Evolutionary conservation across 2,113 vertebrate genomes (phyloP).

Genomic region (Poeciliopsis occidentalis): DNA sequence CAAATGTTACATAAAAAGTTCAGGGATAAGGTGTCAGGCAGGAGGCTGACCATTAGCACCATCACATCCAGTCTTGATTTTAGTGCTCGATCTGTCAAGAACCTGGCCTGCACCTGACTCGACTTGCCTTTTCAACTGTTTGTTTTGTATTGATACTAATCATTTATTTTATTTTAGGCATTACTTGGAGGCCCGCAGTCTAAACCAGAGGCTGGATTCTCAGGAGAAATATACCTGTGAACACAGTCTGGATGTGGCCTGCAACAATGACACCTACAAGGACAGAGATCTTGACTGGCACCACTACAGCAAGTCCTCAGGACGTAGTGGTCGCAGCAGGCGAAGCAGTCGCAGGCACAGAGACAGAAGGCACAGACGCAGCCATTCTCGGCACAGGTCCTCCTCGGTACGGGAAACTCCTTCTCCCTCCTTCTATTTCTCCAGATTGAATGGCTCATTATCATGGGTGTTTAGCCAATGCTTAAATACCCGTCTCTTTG

Average conservation of each 20-base stretch:
- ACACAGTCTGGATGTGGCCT: slow-evolving; percentile 82
- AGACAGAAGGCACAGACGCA: slow-evolving; percentile 83
- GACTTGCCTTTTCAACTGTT: not conserved
- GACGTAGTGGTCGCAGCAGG: slow-evolving; percentile 85
- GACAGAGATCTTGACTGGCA: slow-evolving; percentile 85
- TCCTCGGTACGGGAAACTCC: slow-evolving; percentile 86
- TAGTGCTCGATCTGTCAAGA: slow-evolving; percentile 17
- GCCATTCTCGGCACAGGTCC: slow-evolving; percentile 82
- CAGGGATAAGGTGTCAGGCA: slow-evolving; percentile 45
- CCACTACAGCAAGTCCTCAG: slow-evolving; percentile 95
- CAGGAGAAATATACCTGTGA: slow-evolving; percentile 72
- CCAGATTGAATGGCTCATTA: slow-evolving; percentile 57
- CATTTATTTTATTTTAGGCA: slow-evolving; percentile 60
- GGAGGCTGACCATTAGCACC: slow-evolving; percentile 20
- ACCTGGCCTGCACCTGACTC: not conserved
- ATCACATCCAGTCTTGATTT: slow-evolving; percentile 34
- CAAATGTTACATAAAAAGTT: slow-evolving; percentile 59
- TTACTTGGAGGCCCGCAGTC: slow-evolving; percentile 72
- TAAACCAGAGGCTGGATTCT: slow-evolving; percentile 80
- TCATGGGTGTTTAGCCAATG: slow-evolving; percentile 62
- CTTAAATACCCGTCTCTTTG: slow-evolving; percentile 47
- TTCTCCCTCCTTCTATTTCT: slow-evolving; percentile 45
- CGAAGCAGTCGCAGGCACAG: slow-evolving; percentile 82
- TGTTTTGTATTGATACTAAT: slow-evolving; percentile 8
- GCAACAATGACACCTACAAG: slow-evolving; percentile 65